These are phyloP conservation scores for Columbina picui DNA, from an alignment of 2,113 vertebrate genomes.

Conservation along the genomic window DNA sequence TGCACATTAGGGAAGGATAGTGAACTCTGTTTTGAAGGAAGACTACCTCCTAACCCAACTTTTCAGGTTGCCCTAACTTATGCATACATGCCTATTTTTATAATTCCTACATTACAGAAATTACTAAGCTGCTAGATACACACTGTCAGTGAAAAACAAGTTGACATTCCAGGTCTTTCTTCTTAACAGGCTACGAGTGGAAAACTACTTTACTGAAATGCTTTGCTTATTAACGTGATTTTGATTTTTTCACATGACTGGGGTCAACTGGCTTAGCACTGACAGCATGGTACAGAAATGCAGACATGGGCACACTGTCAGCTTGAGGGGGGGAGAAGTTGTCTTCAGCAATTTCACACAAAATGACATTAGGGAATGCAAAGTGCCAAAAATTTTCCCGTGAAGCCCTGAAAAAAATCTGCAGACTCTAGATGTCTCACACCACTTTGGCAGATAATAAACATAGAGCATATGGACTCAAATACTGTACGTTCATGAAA, in stretches of 20 bases:
- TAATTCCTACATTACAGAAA: not conserved
- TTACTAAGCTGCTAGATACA: not conserved
- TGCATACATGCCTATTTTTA: not conserved
- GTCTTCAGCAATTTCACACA: slow-evolving; percentile 45
- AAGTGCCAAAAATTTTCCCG: slow-evolving; percentile 20
- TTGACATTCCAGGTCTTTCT: not conserved
- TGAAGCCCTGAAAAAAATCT: slow-evolving; percentile 45
- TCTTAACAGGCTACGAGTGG: not conserved
- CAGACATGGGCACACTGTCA: slow-evolving; percentile 4
- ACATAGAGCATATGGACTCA: slow-evolving; percentile 39
- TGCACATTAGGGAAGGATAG: not conserved
- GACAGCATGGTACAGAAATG: slow-evolving; percentile 29
- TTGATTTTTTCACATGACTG: not conserved
- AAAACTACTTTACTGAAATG: slow-evolving; percentile 20
- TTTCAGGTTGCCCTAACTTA: not conserved
- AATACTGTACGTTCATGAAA: slow-evolving; percentile 1
- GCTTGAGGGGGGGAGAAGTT: not conserved
- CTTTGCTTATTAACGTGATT: not conserved
- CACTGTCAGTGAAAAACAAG: not conserved
- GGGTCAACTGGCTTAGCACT: slow-evolving; percentile 1
- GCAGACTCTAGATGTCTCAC: slow-evolving; percentile 49
- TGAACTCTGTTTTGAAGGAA: not conserved
- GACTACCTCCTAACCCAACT: not conserved
- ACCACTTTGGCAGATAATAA: slow-evolving; percentile 49
- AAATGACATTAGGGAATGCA: slow-evolving; percentile 33